A percentile compares a stretch with the other conserved stretches of the same genome.
phyloP scores from a whole-genome alignment of 1,140 invertebrate species.

The Zaprionus ghesquierei region DNA sequence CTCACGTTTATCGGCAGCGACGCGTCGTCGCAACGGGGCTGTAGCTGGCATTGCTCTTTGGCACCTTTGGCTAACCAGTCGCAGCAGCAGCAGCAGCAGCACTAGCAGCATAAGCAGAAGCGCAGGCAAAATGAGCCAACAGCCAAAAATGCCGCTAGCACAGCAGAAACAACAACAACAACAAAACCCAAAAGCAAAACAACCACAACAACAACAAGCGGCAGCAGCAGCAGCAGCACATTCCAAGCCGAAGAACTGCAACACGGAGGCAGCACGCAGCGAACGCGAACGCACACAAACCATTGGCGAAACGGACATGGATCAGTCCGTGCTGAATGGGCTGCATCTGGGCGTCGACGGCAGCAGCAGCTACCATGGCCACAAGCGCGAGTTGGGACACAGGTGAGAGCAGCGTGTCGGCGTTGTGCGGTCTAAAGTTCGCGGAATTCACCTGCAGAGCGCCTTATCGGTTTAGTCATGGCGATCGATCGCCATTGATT shows the following conservation, averaged over 20 bases:
- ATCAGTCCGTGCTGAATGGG: constrained; percentile 75
- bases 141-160: constrained; percentile 47
- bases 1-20: constrained; percentile 45
- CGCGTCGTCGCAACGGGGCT: constrained; percentile 44
- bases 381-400: constrained; percentile 75
- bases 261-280: no score
- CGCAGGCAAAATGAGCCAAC: constrained; percentile 4
- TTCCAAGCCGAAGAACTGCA: constrained; percentile 11
- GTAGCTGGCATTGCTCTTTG: constrained; percentile 59
- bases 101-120: neutral
- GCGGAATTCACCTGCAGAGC: neutral
- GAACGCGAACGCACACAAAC: constrained; percentile 55
- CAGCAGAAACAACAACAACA: constrained; percentile 32
- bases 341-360: constrained; percentile 36
- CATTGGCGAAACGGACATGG: constrained; percentile 72
- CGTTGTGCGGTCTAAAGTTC: neutral
- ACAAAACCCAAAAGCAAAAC: constrained; percentile 15
- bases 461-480: constrained; percentile 27
- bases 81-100: constrained; percentile 19
- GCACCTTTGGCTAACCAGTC: constrained; percentile 47
- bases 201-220: constrained; percentile 32
- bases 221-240: constrained; percentile 23
- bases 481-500: neutral
- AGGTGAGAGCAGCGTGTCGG: constrained; percentile 54
- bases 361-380: constrained; percentile 50